These are phyloP conservation scores for Patagioenas fasciata DNA, from an alignment of 2,113 vertebrate genomes.

Conservation along the genomic window DNA sequence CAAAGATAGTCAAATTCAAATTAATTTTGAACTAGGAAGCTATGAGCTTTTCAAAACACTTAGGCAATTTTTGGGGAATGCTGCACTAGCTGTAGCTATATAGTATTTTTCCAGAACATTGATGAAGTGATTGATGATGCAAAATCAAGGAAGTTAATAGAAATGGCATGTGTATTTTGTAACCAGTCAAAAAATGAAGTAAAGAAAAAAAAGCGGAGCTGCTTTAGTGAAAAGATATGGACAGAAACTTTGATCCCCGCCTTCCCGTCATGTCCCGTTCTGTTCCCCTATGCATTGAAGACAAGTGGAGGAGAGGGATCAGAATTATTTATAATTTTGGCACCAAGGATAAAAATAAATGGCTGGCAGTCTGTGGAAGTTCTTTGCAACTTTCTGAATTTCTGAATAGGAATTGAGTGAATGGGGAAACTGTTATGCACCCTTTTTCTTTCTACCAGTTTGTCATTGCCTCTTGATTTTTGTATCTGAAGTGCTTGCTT, in stretches of 20 bases:
- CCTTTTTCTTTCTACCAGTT: neutral
- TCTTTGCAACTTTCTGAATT: neutral
- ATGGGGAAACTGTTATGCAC: neutral
- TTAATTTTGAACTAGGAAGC: neutral
- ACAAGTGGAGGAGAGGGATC: neutral
- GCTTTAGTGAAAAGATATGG: neutral
- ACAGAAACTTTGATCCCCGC: neutral
- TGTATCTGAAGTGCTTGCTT: neutral
- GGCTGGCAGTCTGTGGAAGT: neutral
- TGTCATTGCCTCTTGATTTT: neutral
- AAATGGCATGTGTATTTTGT: neutral
- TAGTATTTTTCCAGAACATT: neutral
- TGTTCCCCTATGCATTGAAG: neutral
- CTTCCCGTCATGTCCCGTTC: rapidly evolving
- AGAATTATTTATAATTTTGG: slow-evolving; percentile 4
- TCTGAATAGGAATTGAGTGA: neutral
- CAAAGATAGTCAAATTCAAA: neutral
- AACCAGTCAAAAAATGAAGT: neutral
- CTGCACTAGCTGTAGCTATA: neutral
- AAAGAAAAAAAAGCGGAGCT: neutral
- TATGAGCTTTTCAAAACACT: neutral
- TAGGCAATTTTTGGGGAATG: neutral
- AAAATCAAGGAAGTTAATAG: neutral
- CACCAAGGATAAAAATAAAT: neutral
- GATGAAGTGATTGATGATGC: neutral